Evolutionary conservation across 2,888 invertebrate genomes (phyloP).

Genomic region (Troides oblongomaculatus): DNA sequence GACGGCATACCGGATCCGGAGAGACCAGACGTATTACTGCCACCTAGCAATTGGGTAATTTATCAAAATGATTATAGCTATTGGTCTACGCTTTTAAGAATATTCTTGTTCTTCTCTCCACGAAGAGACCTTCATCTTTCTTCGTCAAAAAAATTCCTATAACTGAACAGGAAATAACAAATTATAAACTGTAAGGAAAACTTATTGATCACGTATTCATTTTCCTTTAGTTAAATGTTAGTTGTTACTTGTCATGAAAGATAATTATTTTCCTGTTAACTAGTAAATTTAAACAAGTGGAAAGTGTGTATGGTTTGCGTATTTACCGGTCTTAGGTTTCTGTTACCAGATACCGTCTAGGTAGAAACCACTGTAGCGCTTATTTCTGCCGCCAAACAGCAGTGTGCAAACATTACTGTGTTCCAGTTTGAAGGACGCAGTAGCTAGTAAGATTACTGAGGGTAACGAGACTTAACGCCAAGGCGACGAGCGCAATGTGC

Average conservation of each 20-base stretch:
- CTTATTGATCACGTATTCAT: neutral
- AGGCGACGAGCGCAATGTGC: too few relatives aligned
- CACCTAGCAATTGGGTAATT: conserved; percentile 88
- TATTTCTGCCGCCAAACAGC: too few relatives aligned
- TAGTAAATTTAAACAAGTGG: neutral
- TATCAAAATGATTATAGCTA: neutral
- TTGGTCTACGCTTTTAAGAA: too few relatives aligned
- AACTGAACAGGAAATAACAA: neutral
- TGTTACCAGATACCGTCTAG: too few relatives aligned
- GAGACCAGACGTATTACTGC: conserved; percentile 58
- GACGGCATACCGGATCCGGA: conserved; percentile 59
- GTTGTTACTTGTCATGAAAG: neutral
- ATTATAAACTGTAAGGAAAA: neutral
- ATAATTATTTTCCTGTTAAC: neutral
- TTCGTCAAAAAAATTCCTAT: neutral
- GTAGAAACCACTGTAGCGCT: too few relatives aligned
- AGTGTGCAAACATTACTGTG: too few relatives aligned
- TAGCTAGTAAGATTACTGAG: too few relatives aligned
- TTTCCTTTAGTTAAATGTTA: neutral
- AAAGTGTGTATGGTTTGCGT: neutral
- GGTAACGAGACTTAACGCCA: too few relatives aligned
- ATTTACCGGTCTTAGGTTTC: too few relatives aligned
- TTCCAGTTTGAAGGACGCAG: too few relatives aligned
- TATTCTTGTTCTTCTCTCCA: too few relatives aligned
- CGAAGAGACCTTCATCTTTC: too few relatives aligned